Evolutionary conservation across 2,113 vertebrate genomes (phyloP).

Genomic region (Misgurnus mizolepis): DNA sequence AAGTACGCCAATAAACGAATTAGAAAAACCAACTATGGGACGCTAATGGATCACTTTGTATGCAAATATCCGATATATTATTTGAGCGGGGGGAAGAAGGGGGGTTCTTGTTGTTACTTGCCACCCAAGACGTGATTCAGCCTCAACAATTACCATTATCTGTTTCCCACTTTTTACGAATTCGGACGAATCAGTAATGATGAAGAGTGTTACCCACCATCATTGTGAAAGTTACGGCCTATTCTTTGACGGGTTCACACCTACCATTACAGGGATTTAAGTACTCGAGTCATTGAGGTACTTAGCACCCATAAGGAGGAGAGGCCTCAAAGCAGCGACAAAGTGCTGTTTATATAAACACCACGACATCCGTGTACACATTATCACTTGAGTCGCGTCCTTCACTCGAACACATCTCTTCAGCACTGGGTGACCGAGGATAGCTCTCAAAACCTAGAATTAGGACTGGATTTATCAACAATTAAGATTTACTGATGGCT

Average conservation of each 20-base stretch:
- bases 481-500: constrained; percentile 71
- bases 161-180: constrained; percentile 89
- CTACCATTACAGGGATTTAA: constrained; percentile 80
- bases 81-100: constrained; percentile 71
- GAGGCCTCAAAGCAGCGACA: constrained; percentile 75
- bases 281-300: constrained; percentile 88
- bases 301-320: constrained; percentile 79
- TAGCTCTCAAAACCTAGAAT: constrained; percentile 11
- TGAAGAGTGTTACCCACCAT: constrained; percentile 91
- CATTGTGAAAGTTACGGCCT: constrained; percentile 81
- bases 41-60: constrained; percentile 82
- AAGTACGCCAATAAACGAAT: constrained; percentile 57
- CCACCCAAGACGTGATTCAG: constrained; percentile 99
- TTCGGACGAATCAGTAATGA: constrained; percentile 94
- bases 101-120: constrained; percentile 84
- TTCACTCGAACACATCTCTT: constrained; percentile 64
- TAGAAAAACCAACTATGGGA: constrained; percentile 74
- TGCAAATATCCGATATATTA: constrained; percentile 81
- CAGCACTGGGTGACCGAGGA: constrained; percentile 22
- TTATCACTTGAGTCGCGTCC: constrained; percentile 70
- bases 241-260: constrained; percentile 77
- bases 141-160: constrained; percentile 98
- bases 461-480: not conserved
- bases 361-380: constrained; percentile 71
- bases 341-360: constrained; percentile 91